A percentile compares a stretch with the other conserved stretches of the same genome.
Conservation (phyloP, 1,140 invertebrate genomes). For the Drosophila biarmipes region DNA sequence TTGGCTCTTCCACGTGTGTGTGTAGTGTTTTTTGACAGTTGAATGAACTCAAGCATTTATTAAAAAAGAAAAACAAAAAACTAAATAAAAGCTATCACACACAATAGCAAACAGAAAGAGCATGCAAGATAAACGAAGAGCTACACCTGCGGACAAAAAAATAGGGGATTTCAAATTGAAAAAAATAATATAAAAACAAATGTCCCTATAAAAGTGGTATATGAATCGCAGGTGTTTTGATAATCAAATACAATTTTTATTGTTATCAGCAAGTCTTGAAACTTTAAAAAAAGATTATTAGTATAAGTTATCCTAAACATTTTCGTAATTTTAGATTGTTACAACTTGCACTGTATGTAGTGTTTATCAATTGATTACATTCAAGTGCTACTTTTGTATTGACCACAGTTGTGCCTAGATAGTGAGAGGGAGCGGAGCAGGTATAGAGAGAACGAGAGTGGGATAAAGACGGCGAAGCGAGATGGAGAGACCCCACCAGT, state of each 20-base stretch:
- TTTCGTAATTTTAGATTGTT: too few relatives aligned
- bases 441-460: slow-evolving; percentile 9
- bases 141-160: slow-evolving; percentile 2
- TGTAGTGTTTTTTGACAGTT: slow-evolving; percentile 63
- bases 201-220: neutral
- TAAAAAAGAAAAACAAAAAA: slow-evolving; percentile 38
- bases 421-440: slow-evolving; percentile 36
- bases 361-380: neutral
- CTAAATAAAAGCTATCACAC: slow-evolving; percentile 43
- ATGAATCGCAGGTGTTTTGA: too few relatives aligned
- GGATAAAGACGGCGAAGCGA: slow-evolving; percentile 6
- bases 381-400: slow-evolving; percentile 8
- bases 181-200: neutral
- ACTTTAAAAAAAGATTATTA: too few relatives aligned
- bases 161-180: neutral
- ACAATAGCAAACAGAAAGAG: slow-evolving; percentile 33
- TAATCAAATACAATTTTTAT: too few relatives aligned
- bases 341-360: too few relatives aligned
- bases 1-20: slow-evolving; percentile 37
- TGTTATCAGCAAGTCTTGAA: too few relatives aligned
- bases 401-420: slow-evolving; percentile 24
- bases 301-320: too few relatives aligned
- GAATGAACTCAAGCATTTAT: slow-evolving; percentile 59
- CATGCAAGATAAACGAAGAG: slow-evolving; percentile 41
- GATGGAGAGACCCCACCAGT: slow-evolving; percentile 29